Conservation (phyloP, 2,797 vertebrate genomes). For the Megalops cyprinoides region DNA sequence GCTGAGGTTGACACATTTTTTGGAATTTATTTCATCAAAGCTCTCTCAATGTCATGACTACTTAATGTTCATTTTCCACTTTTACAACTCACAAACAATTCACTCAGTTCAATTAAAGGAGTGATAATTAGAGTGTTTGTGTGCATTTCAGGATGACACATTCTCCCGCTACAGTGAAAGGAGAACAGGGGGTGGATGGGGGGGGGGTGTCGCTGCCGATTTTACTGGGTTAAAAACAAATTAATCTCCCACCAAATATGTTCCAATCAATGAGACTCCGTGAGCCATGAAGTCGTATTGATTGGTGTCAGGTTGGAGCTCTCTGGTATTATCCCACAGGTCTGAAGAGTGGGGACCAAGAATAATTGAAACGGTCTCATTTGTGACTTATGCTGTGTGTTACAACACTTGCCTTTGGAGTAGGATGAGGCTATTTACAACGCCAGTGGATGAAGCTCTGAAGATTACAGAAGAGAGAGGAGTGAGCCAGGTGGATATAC, state of each 20-base stretch:
- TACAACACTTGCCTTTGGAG: not conserved
- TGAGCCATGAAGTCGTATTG: not conserved
- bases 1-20: too few relatives aligned
- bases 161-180: not conserved
- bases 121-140: not conserved
- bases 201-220: too few relatives aligned
- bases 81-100: not conserved
- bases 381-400: not conserved
- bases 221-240: not conserved
- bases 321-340: not conserved
- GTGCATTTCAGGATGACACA: not conserved
- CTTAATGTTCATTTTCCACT: not conserved
- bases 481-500: not conserved
- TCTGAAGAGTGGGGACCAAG: not conserved
- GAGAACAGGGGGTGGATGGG: not conserved
- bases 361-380: not conserved
- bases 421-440: not conserved
- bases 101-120: too few relatives aligned
- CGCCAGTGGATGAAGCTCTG: not conserved
- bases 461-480: not conserved
- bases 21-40: not conserved
- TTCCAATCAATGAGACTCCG: conserved; percentile 18
- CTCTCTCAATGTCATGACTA: not conserved
- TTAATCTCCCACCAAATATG: conserved; percentile 6
- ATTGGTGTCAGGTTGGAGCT: not conserved